Evolutionary conservation across 2,888 invertebrate genomes (phyloP).

Genomic region (Melitaea athalia): DNA sequence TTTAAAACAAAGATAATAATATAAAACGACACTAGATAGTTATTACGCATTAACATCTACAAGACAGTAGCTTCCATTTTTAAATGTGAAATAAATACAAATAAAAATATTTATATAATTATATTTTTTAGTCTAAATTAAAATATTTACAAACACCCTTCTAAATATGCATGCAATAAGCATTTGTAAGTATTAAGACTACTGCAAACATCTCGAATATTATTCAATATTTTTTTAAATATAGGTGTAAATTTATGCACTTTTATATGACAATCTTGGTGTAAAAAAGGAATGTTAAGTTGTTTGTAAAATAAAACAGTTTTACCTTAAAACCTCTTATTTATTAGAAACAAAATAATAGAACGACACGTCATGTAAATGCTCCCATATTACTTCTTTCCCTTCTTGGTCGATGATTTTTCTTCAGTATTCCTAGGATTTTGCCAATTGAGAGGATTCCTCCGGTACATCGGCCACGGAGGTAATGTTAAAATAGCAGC

Average conservation of each 20-base stretch:
- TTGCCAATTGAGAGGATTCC: conserved; percentile 94
- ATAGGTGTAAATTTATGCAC: conserved; percentile 6
- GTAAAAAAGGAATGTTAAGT: conserved; percentile 13
- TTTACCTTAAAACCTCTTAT: conserved; percentile 42
- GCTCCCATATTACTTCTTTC: conserved; percentile 67
- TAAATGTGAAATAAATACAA: no score
- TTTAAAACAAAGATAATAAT: no score
- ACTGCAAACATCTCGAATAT: conserved; percentile 2
- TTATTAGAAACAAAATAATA: conserved; percentile 29
- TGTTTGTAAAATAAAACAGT: conserved; percentile 33
- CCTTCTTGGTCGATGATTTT: conserved; percentile 76
- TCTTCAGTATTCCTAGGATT: conserved; percentile 83
- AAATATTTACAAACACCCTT: not conserved
- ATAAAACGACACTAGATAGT: no score
- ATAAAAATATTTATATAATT: not conserved
- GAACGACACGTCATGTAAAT: conserved; percentile 36
- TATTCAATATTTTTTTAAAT: not conserved
- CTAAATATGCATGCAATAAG: no score
- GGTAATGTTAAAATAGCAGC: conserved; percentile 94
- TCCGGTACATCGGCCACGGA: conserved; percentile 98
- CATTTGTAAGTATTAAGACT: not conserved
- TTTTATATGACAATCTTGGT: conserved; percentile 6
- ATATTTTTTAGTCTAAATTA: no score
- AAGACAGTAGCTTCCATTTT: no score
- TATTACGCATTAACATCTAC: no score